Evolutionary conservation across 2,888 invertebrate species (phyloP), one percentile per base, ranked within the genome.

Genomic region (Aquatica leii): DNA sequence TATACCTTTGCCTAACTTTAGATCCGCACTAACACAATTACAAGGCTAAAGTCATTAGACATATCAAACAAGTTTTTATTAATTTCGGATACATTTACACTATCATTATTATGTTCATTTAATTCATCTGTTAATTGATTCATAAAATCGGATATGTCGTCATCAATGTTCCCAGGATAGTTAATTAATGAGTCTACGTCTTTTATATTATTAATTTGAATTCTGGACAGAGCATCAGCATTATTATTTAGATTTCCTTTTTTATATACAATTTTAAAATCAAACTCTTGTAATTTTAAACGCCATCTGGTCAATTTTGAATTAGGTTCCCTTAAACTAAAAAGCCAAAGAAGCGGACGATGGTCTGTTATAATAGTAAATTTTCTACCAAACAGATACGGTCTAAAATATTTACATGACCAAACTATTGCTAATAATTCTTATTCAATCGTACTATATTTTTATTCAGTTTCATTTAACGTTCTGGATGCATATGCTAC

Each of bases 191-290:
- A 41, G 3, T 41, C 41, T 41, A 4, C 15, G 15, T 41, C 12
- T 41, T 15, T 15, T 41, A 41, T 15, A 41, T 15, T 41, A 41
- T 41, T 41, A 41, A 41, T 41, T 41, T 41, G 15, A 41, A 15
- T 37, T 37, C 37, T 37, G 9, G 11, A 37, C 2, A 37, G 37
- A 37, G 37, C 37, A 37, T 37, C 37, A 11, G 37, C 37, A 37
- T 37, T 37, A 37, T 11, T 37, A 37, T 37, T 37, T 24, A 24
- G 6, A 24, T n/a, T 41, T 41, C 41, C 41, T 14, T 41, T 41
- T 41, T 41, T 41, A 41, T 41, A 41, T 41, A 41, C 15, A 41
- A 41, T 41, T 15, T 41, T 41, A 41, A 14, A 41, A 41, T 41
- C 12, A 12, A 6, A 37, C 11, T 37, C 37, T 37, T 37, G 5